Evolutionary conservation across 1,140 invertebrate species (phyloP).

Genomic region (Protaetia brevitarsis): DNA sequence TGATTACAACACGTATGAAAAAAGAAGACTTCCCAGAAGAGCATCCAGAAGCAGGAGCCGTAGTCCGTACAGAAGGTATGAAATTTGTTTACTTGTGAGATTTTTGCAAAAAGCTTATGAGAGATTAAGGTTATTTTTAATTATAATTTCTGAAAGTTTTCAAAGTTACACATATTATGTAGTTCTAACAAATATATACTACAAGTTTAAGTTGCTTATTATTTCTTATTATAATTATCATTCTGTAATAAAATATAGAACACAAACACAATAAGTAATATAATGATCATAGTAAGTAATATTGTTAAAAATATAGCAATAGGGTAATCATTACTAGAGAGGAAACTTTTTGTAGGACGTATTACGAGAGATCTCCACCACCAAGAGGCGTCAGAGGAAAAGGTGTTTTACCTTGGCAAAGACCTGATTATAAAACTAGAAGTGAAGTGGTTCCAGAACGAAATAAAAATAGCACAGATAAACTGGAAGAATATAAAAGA

Average conservation of each 20-base stretch:
- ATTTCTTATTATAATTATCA: too few relatives aligned
- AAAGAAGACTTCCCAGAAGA: background rate
- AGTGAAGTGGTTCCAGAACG: conserved; percentile 20
- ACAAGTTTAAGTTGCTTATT: too few relatives aligned
- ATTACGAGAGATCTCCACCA: conserved; percentile 11
- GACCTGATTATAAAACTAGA: conserved; percentile 32
- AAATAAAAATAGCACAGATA: conserved; percentile 33
- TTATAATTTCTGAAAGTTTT: background rate
- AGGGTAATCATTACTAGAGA: background rate
- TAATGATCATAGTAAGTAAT: background rate
- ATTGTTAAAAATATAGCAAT: background rate
- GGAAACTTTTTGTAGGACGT: background rate
- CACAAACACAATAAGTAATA: too few relatives aligned
- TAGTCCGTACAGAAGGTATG: conserved; percentile 11
- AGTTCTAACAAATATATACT: too few relatives aligned
- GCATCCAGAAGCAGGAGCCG: conserved; percentile 9
- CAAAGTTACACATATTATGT: too few relatives aligned
- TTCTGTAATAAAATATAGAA: too few relatives aligned
- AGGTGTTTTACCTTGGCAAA: conserved; percentile 37
- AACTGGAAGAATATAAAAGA: conserved; percentile 46
- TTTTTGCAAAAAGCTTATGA: background rate
- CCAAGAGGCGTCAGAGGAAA: conserved; percentile 12
- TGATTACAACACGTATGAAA: conserved; percentile 27
- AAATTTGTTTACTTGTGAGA: background rate
- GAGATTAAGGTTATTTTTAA: background rate